Conservation (phyloP, 2,113 vertebrate species). For the Mirounga angustirostris region DNA sequence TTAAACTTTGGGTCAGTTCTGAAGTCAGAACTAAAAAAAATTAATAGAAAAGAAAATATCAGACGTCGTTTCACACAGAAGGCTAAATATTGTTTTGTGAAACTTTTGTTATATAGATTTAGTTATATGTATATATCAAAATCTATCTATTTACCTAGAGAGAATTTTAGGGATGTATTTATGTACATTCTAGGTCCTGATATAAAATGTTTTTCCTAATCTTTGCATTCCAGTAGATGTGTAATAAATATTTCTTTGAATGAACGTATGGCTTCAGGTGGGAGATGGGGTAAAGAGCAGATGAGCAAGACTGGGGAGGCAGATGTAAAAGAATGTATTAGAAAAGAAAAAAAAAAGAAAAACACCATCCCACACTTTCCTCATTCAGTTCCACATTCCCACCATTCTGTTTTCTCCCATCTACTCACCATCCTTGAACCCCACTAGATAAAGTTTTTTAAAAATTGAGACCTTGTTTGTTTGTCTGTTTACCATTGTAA, state of each 20-base stretch:
- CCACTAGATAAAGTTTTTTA: too few species aligned
- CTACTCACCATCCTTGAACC: neutral
- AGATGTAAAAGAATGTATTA: neutral
- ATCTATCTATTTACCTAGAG: neutral
- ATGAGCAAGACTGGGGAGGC: neutral
- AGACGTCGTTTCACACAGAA: neutral
- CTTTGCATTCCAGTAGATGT: neutral
- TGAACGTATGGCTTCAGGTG: neutral
- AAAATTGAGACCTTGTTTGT: neutral
- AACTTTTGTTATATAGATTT: neutral
- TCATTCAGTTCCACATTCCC: neutral
- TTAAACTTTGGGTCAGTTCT: neutral
- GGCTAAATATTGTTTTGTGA: neutral
- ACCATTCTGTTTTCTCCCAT: neutral
- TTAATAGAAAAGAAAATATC: neutral
- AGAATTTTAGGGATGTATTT: neutral
- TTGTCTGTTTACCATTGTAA: neutral
- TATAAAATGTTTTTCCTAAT: constrained; percentile 41
- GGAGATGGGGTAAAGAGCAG: neutral
- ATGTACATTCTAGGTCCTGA: neutral
- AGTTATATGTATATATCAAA: neutral
- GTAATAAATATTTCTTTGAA: constrained; percentile 2
- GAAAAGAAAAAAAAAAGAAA: neutral
- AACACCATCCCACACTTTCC: neutral
- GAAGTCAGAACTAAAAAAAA: neutral